Base-by-base conservation (phyloP, 2,113 vertebrate species). In the Bambusicola thoracicus region DNA sequence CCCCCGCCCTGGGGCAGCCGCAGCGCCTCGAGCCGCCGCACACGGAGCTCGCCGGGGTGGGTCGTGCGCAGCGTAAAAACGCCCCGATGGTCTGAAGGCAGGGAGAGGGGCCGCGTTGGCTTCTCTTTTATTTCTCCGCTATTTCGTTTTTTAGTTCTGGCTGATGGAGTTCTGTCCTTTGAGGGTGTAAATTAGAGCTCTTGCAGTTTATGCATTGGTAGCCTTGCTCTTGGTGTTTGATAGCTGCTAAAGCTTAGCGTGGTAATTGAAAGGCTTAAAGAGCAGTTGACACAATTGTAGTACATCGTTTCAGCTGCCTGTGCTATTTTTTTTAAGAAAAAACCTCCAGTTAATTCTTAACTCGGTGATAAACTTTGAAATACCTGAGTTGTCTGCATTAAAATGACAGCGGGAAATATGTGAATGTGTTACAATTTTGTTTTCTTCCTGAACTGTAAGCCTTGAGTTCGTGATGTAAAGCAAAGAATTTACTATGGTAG, bases 11-110 rank as follows among this genome's bases (percentile, higher is more conserved):
- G 25, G 49, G 29, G 29, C 53, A 55, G 16, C 29, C 29, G 53
- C 25, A 53, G 25, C 49, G 51, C 51, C 51, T 25, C 25, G 51
- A 53, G 29, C 17, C 13, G 53, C 86, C 91, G 95, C 93, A 53
- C 73, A 67, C 93, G 87, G 72, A 55, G 92, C 87, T 95, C 94
- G 92, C 85, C 83, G 94, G 92, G 94, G 94, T 91, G 93, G 96
- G 90, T 94, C 90, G 66, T 90, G 87, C 69, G 91, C 85, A 80
- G 77, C 90, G 13, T 74, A 25, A 80, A 94, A 95, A 83, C 83
- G 85, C 72, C 58, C 61, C 46, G 66, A 19, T 15, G 3, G 10
- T 18, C 67, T 36, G 58, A 8, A 53, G 32, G 51, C 27, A 18
- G 18, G 46, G 72, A 56, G 77, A 83, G 90, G 83, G 56, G 59